Evolutionary conservation across 2,797 vertebrate genomes (phyloP).

Genomic region (Bradypus variegatus): DNA sequence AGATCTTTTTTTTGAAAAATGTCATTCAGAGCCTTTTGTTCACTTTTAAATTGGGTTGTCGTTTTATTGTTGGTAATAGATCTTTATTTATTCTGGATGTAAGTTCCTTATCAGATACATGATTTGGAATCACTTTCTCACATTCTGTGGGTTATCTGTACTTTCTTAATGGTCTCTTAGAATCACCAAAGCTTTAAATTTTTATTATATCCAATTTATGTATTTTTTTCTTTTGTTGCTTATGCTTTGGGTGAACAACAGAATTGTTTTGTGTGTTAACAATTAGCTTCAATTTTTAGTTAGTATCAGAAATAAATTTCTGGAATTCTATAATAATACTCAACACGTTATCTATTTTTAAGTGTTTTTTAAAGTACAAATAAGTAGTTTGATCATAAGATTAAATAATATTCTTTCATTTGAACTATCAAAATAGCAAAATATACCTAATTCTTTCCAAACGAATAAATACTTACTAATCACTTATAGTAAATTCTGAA

Average conservation of each 20-base stretch:
- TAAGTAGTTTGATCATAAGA: background rate
- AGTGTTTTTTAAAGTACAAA: background rate
- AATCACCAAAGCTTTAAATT: slow-evolving; percentile 18
- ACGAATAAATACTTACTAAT: background rate
- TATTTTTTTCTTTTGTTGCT: background rate
- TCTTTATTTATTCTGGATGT: background rate
- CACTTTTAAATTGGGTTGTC: background rate
- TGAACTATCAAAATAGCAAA: background rate
- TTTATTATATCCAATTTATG: background rate
- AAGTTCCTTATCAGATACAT: background rate
- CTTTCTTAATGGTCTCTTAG: background rate
- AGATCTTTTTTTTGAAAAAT: background rate
- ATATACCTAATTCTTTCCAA: slow-evolving; percentile 11
- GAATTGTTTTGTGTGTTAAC: background rate
- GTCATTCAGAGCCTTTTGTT: background rate
- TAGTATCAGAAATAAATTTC: slow-evolving; percentile 13
- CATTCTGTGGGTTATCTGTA: background rate
- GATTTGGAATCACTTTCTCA: background rate
- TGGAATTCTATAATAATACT: background rate
- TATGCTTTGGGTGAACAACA: background rate
- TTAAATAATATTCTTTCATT: slow-evolving; percentile 13
- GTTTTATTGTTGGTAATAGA: background rate
- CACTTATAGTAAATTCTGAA: background rate
- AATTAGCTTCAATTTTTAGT: slow-evolving; percentile 12
- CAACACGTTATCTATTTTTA: background rate